phyloP scores from a whole-genome alignment of 2,113 vertebrate genomes.

The Triplophysa rosa region DNA sequence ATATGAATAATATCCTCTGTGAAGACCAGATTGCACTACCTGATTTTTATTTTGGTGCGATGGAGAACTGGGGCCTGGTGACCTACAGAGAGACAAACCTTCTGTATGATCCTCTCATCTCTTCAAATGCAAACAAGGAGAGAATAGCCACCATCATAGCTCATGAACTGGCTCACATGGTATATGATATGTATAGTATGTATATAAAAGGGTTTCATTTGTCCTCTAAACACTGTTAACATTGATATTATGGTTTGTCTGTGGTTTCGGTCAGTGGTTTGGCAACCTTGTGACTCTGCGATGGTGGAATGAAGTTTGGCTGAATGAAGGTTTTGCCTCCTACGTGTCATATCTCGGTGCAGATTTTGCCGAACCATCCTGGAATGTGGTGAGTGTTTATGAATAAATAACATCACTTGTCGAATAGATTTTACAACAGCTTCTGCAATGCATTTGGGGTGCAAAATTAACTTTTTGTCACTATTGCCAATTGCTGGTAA shows the following conservation, averaged over 20 bases:
- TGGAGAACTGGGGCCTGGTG: constrained; percentile 97
- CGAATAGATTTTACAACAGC: not conserved
- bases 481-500: no score
- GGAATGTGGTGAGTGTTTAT: constrained; percentile 79
- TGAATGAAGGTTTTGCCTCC: constrained; percentile 93
- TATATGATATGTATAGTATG: constrained; percentile 53
- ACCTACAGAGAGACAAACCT: constrained; percentile 87
- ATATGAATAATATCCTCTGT: no score
- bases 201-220: not conserved
- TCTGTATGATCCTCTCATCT: constrained; percentile 68
- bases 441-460: no score
- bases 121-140: constrained; percentile 85
- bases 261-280: constrained; percentile 81
- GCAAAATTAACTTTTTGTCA: no score
- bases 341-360: constrained; percentile 90
- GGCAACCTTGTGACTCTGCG: constrained; percentile 89
- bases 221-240: not conserved
- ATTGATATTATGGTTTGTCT: not conserved
- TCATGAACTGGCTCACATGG: constrained; percentile 92
- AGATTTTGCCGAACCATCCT: constrained; percentile 66
- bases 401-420: not conserved
- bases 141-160: constrained; percentile 82
- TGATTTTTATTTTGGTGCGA: constrained; percentile 87
- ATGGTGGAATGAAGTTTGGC: constrained; percentile 97
- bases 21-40: constrained; percentile 89